Evolutionary conservation across 1,140 invertebrate species (phyloP).

Genomic region (Contarinia nasturtii): DNA sequence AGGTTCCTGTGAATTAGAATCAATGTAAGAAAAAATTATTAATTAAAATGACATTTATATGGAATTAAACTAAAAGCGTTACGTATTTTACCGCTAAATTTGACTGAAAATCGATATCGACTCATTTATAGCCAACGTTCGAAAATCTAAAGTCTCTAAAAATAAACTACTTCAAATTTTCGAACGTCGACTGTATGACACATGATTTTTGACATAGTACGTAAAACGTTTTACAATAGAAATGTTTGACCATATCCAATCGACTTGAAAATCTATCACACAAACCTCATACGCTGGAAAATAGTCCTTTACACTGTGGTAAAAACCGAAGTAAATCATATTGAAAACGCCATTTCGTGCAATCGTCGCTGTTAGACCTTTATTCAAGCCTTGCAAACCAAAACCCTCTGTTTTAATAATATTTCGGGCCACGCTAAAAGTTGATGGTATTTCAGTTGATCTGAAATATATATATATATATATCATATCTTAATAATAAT

Average conservation of each 20-base stretch:
- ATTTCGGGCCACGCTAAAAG: conserved; percentile 53
- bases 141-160: no score
- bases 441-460: conserved; percentile 40
- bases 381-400: conserved; percentile 60
- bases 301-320: conserved; percentile 70
- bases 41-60: no score
- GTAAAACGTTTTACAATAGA: no score
- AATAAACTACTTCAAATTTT: no score
- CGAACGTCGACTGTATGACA: no score
- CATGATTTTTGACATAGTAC: no score
- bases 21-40: no score
- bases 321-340: conserved; percentile 86
- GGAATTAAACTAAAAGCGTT: no score
- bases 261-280: not conserved
- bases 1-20: no score
- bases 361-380: conserved; percentile 75
- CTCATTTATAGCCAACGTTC: no score
- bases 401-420: conserved; percentile 58
- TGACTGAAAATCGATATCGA: no score
- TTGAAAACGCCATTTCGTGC: conserved; percentile 78
- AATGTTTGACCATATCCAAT: conserved; percentile 1
- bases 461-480: not conserved
- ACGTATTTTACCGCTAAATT: no score
- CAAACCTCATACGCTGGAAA: conserved; percentile 44
- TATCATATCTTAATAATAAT: conserved; percentile 3